Percentiles rank a stretch among this genome's conserved stretches.
Conservation (phyloP, 2,113 vertebrate species). For the Pterophyllum scalare region DNA sequence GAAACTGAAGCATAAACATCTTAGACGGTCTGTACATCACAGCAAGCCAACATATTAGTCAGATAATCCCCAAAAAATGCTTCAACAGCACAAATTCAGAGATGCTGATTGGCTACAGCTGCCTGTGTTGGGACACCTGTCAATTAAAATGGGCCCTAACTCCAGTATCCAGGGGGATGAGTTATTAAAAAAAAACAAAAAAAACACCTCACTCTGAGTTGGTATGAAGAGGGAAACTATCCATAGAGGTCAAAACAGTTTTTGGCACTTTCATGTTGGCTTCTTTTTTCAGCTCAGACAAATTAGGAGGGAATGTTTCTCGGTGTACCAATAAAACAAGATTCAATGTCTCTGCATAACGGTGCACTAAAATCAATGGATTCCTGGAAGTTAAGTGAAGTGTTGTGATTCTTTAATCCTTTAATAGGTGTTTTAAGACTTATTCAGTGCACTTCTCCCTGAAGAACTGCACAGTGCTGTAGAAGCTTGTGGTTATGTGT, state of each 20-base stretch:
- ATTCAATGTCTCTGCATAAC: background rate
- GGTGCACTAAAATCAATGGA: background rate
- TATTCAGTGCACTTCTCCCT: constrained; percentile 25
- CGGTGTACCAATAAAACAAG: background rate
- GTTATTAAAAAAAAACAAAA: background rate
- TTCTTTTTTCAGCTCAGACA: background rate
- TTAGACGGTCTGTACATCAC: background rate
- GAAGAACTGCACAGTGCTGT: fast-evolving
- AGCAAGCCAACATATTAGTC: background rate
- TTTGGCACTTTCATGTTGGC: background rate
- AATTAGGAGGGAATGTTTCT: background rate
- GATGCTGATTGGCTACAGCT: background rate
- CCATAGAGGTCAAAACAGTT: background rate
- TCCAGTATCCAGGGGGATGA: background rate
- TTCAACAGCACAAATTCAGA: background rate
- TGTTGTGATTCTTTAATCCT: background rate
- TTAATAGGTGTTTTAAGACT: background rate
- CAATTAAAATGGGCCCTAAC: background rate
- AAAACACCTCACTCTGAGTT: no score
- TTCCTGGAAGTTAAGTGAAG: background rate
- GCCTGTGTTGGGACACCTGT: background rate
- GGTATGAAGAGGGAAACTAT: no score
- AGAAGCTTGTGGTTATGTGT: background rate
- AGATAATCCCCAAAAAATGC: background rate
- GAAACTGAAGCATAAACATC: no score